Conservation (phyloP, 2,888 invertebrate species). For the Alcis repandata region DNA sequence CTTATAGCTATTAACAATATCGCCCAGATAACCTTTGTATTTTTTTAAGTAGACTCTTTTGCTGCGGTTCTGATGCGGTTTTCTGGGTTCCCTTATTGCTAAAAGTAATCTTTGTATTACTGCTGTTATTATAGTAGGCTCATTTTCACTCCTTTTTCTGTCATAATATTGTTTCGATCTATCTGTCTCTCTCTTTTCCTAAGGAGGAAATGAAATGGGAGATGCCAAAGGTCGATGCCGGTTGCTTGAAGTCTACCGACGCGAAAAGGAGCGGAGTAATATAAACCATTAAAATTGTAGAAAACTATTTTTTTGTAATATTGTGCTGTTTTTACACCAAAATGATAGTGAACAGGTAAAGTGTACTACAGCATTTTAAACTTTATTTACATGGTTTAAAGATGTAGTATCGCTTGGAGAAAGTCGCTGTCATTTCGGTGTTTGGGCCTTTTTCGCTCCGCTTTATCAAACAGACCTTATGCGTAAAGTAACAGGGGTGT, state of each 20-base stretch:
- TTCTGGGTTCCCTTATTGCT: conserved; percentile 4
- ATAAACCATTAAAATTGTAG: neutral
- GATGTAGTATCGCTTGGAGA: neutral
- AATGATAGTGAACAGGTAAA: neutral
- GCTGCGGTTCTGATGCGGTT: neutral
- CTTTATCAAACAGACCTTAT: neutral
- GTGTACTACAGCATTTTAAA: no score
- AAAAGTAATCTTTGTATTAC: conserved; percentile 13
- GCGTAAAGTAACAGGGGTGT: conserved; percentile 1
- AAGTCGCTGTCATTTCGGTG: neutral
- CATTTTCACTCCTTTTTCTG: neutral
- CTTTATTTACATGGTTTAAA: no score
- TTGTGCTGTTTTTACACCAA: neutral
- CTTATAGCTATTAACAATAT: conserved; percentile 7
- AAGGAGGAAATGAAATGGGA: neutral
- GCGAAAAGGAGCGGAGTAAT: neutral
- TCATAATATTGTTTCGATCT: conserved; percentile 2
- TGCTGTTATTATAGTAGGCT: conserved; percentile 4
- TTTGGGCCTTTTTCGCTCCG: neutral
- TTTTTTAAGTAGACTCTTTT: no score
- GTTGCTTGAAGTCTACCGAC: neutral
- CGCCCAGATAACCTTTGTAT: conserved; percentile 6
- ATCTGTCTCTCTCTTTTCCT: conserved; percentile 10
- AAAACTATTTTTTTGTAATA: neutral
- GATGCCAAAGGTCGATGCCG: neutral